Base-by-base conservation (phyloP, 2,113 vertebrate genomes). In the Neodon shergylaensis region DNA sequence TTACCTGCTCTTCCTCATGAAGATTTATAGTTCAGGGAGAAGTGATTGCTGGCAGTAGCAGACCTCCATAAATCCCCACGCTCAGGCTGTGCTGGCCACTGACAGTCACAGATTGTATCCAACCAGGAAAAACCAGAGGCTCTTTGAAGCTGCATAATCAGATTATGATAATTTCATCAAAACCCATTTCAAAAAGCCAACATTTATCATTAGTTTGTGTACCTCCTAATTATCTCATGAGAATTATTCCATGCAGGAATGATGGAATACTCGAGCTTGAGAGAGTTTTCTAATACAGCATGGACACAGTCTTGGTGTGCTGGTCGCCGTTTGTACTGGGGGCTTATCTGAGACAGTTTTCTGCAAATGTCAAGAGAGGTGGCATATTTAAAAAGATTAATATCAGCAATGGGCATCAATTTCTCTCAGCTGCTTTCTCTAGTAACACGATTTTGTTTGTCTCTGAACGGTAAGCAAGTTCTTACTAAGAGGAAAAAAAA, bases 141-240 rank as follows among this genome's bases (percentile, higher is more conserved):
- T 95, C 86, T 97, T 97, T 95, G 94, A 98, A 97, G 36, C 85
- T 91, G 81, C 65, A 96, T 98, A 98, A 98, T 98, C 96, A 98
- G 88, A 97, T 98, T 98, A 98, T 92, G 97, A 97, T 98, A 98
- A 98, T 98, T 98, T 98, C 96, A 98, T 98, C 97, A 97, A 98
- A 98, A 77, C 26, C 86, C 79, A 98, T 98, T 98, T 92, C 94
- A 95, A 97, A 97, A 98, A 96, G 92, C 73, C 96, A 93, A 96
- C 97, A 93, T 98, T 98, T 98, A 98, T 98, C 98, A 98, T 98
- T 98, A 98, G 90, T 81, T 96, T 98, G 89, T 98, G 89, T 97
- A 88, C 87, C 91, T 98, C 96, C 89, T 98, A 98, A 98, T 98
- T 98, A 98, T 98, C 98, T 98, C 94, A 98, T 94, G 96, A 95